Conservation (phyloP, 2,888 invertebrate genomes). For the Leucoma salicis region DNA sequence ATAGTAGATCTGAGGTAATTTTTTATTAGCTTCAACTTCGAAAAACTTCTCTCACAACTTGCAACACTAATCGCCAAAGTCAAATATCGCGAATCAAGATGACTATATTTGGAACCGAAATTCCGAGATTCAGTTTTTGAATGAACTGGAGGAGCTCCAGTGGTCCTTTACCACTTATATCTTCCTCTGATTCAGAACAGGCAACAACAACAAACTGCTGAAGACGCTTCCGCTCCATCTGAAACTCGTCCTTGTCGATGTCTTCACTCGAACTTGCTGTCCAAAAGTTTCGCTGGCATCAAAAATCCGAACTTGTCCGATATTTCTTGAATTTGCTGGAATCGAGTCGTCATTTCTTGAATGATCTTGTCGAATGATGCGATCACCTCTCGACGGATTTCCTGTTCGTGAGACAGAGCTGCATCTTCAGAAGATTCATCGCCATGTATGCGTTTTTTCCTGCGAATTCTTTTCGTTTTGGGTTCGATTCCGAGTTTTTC, state of each 20-base stretch:
- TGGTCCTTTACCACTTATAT: background rate
- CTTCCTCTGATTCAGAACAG: background rate
- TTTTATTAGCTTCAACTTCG: conserved; percentile 3
- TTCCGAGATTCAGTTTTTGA: background rate
- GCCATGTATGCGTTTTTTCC: conserved; percentile 5
- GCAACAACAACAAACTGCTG: background rate
- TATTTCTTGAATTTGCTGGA: conserved; percentile 8
- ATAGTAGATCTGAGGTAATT: background rate
- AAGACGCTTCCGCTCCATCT: background rate
- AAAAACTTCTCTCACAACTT: background rate
- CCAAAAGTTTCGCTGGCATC: conserved; percentile 5
- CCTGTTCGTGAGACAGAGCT: conserved; percentile 8
- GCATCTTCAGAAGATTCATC: conserved; percentile 11
- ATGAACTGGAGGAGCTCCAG: background rate
- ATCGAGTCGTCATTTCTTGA: conserved; percentile 10
- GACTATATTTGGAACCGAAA: conserved; percentile 1
- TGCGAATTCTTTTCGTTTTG: conserved; percentile 8
- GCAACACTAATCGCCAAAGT: conserved; percentile 1
- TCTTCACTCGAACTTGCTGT: background rate
- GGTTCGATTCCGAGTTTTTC: conserved; percentile 7
- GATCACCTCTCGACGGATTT: conserved; percentile 8
- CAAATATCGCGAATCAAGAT: background rate
- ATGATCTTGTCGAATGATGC: conserved; percentile 9
- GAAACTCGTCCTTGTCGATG: background rate
- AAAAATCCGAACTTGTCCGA: conserved; percentile 5